Conservation (phyloP, 2,113 vertebrate genomes). For the Megaleporinus macrocephalus region DNA sequence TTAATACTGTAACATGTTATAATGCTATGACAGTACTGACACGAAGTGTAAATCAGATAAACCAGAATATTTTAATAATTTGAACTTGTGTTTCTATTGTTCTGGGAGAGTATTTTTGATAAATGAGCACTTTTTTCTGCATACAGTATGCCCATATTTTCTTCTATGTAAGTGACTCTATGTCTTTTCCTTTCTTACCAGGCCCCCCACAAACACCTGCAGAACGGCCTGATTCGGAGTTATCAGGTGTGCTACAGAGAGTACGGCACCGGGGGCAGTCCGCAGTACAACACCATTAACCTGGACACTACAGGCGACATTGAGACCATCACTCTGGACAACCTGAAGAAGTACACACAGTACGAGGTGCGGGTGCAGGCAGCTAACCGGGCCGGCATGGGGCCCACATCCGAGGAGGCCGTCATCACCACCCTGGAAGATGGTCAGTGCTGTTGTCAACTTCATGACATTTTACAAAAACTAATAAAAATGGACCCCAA, state of each 20-base stretch:
- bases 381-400: conserved; percentile 93
- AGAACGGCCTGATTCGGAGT: conserved; percentile 96
- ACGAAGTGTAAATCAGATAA: too few relatives aligned
- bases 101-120: too few relatives aligned
- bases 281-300: conserved; percentile 98
- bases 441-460: conserved; percentile 72
- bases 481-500: too few relatives aligned
- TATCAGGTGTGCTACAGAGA: conserved; percentile 98
- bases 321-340: conserved; percentile 91
- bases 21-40: too few relatives aligned
- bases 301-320: conserved; percentile 94
- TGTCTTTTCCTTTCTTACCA: conserved; percentile 50
- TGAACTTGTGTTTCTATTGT: too few relatives aligned
- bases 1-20: too few relatives aligned
- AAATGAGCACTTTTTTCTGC: too few relatives aligned
- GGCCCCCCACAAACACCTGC: conserved; percentile 94
- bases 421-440: conserved; percentile 97
- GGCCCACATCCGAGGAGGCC: conserved; percentile 97
- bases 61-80: too few relatives aligned
- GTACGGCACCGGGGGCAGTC: conserved; percentile 92
- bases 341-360: conserved; percentile 97
- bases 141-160: too few relatives aligned
- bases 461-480: too few relatives aligned
- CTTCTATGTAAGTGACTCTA: background rate
- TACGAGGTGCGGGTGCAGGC: conserved; percentile 99